Percentiles rank a stretch among this genome's conserved stretches.
Conservation (phyloP, 2,797 vertebrate species). For the Delichon dasypus region DNA sequence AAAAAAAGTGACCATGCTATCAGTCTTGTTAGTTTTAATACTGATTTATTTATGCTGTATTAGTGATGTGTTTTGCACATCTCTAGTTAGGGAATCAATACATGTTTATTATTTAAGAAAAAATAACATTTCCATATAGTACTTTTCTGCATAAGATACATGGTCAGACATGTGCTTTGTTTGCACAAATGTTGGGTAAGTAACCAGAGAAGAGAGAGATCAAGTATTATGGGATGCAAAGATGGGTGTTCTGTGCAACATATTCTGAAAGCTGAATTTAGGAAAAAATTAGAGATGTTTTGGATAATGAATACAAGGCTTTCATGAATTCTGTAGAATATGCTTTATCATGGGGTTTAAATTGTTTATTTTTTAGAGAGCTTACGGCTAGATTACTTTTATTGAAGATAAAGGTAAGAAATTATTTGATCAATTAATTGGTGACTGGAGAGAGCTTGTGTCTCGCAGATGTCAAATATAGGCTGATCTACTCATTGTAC, state of each 20-base stretch:
- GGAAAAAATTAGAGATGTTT: background rate
- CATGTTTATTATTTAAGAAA: background rate
- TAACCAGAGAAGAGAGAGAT: background rate
- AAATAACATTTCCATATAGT: background rate
- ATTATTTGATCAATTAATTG: background rate
- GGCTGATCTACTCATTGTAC: background rate
- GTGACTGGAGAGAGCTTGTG: background rate
- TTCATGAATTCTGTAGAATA: background rate
- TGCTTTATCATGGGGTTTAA: background rate
- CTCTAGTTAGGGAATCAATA: background rate
- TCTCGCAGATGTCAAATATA: background rate
- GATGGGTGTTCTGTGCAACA: background rate
- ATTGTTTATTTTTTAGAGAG: background rate
- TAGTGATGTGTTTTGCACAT: background rate
- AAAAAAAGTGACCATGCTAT: background rate
- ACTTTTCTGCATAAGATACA: background rate
- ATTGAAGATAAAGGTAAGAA: background rate
- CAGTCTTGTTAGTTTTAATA: background rate
- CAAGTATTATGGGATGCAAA: fast-evolving
- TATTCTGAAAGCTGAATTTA: background rate
- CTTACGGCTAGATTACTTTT: background rate
- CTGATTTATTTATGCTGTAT: background rate
- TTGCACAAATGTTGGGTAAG: background rate
- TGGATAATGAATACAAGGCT: background rate
- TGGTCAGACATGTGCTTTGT: background rate